Conservation (phyloP, 2,888 invertebrate genomes). For the Hirtodrosophila histrioides region DNA sequence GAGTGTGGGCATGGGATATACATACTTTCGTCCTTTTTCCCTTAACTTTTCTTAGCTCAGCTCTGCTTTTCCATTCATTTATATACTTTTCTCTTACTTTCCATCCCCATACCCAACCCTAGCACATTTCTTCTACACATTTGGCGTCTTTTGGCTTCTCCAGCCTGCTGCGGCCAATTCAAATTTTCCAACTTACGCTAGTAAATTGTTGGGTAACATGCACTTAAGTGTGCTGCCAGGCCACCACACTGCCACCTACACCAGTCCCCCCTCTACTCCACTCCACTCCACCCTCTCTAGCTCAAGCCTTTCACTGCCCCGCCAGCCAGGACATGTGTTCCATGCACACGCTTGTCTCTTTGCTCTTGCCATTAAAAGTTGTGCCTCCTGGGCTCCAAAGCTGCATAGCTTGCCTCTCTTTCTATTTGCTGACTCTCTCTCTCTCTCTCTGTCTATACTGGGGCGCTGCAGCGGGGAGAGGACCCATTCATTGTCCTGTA, state of each 20-base stretch:
- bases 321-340: conserved; percentile 76
- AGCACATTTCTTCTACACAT: background rate
- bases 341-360: conserved; percentile 60
- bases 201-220: conserved; percentile 80
- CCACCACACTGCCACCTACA: background rate
- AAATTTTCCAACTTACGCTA: conserved; percentile 77
- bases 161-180: conserved; percentile 68
- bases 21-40: background rate
- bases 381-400: conserved; percentile 59
- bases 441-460: background rate
- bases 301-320: background rate
- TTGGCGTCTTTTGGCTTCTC: conserved; percentile 27
- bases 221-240: conserved; percentile 66
- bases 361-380: conserved; percentile 79
- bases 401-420: background rate
- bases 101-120: no score
- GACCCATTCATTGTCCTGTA: conserved; percentile 52
- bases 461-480: background rate
- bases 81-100: background rate
- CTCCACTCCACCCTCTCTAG: background rate
- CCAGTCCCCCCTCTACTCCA: background rate
- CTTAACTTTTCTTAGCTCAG: conserved; percentile 4
- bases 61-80: conserved; percentile 18
- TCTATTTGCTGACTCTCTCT: background rate
- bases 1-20: conserved; percentile 12